Percentiles rank a stretch among this genome's conserved stretches.
Conservation (phyloP, 2,797 vertebrate genomes). For the Scarus forsteni region DNA sequence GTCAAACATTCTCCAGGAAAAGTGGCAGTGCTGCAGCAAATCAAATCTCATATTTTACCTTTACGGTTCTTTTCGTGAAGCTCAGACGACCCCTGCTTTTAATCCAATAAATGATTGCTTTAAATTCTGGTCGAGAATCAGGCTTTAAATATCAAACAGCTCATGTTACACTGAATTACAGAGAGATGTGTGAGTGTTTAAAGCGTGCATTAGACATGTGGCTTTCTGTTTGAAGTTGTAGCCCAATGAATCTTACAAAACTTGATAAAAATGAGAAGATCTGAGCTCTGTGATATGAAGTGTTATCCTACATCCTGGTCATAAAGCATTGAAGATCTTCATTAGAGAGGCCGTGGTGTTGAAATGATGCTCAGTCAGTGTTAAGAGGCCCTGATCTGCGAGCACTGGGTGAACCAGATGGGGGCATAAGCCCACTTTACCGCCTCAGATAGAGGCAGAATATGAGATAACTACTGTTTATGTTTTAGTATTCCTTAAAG, state of each 20-base stretch:
- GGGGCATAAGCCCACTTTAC: no score
- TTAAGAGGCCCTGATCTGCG: no score
- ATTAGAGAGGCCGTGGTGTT: no score
- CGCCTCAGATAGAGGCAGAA: no score
- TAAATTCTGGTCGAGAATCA: background rate
- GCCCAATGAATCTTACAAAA: background rate
- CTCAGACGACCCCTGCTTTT: background rate
- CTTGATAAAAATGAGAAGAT: no score
- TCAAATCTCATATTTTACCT: slow-evolving; percentile 3
- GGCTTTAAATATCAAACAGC: background rate
- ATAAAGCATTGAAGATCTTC: no score
- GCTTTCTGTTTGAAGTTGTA: slow-evolving; percentile 1
- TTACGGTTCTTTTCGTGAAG: background rate
- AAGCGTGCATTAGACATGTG: background rate
- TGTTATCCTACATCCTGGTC: no score
- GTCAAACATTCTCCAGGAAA: slow-evolving; percentile 23
- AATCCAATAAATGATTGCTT: background rate
- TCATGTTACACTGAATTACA: background rate
- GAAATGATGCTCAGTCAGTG: no score
- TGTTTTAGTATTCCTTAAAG: no score
- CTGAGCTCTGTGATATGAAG: no score
- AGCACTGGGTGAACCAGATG: no score
- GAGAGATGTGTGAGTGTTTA: background rate
- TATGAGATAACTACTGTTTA: no score
- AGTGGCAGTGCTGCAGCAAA: slow-evolving; percentile 11